Evolutionary conservation across 2,113 vertebrate species (phyloP).

Genomic region (Lynx canadensis): DNA sequence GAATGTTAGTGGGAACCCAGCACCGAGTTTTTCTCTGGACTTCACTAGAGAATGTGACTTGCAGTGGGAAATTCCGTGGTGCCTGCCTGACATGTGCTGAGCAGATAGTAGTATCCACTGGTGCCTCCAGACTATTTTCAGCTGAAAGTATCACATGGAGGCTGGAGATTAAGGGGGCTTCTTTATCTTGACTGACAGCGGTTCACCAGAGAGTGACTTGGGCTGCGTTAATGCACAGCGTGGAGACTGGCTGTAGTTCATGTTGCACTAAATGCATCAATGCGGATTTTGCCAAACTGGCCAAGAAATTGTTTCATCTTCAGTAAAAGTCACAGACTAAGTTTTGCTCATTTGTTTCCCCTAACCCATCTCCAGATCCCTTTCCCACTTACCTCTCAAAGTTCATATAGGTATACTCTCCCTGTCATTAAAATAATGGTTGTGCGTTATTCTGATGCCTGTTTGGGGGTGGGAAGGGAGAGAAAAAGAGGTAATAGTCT

Average conservation of each 20-base stretch:
- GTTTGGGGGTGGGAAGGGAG: background rate
- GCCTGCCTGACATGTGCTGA: background rate
- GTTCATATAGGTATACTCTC: background rate
- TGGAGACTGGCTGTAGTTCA: accelerated
- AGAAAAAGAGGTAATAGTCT: background rate
- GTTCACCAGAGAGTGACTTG: background rate
- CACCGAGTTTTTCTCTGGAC: background rate
- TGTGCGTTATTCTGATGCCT: background rate
- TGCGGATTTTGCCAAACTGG: background rate
- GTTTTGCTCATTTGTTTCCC: background rate
- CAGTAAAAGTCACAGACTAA: background rate
- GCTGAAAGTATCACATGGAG: background rate
- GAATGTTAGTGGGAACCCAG: background rate
- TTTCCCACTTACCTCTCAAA: background rate
- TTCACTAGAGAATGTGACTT: background rate
- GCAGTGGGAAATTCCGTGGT: background rate
- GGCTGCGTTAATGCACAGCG: accelerated
- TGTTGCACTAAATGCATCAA: background rate
- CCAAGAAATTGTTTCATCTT: background rate
- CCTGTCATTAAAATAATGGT: background rate
- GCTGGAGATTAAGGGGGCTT: background rate
- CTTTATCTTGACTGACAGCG: background rate
- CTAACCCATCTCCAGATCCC: background rate
- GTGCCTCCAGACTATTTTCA: background rate
- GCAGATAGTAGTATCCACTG: background rate